Conservation (phyloP, 1,140 invertebrate species). For the Drosophila pseudoananassae region DNA sequence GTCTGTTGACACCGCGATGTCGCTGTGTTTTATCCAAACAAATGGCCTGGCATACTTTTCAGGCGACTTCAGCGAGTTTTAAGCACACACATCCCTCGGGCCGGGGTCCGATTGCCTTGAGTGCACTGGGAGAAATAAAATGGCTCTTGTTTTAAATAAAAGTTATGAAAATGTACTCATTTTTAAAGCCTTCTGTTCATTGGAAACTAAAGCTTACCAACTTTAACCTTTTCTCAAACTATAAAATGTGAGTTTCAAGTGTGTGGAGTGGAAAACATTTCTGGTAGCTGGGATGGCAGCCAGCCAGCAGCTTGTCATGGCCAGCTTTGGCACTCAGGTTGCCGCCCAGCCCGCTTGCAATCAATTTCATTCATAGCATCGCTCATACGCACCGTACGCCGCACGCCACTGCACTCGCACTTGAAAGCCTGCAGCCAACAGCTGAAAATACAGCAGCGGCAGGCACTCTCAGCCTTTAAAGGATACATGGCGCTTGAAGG, state of each 20-base stretch:
- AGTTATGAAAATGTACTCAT: too few relatives aligned
- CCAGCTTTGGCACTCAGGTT: slow-evolving; percentile 34
- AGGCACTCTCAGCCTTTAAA: background rate
- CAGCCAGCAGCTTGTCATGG: slow-evolving; percentile 41
- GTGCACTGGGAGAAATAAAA: background rate
- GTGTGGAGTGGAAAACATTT: slow-evolving; percentile 33
- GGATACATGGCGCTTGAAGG: background rate
- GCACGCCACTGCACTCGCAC: too few relatives aligned
- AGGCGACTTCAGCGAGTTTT: slow-evolving; percentile 24
- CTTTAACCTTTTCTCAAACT: too few relatives aligned
- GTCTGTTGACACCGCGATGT: slow-evolving; percentile 19
- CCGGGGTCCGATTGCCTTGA: slow-evolving; percentile 44
- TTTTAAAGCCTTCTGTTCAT: too few relatives aligned
- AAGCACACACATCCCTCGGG: slow-evolving; percentile 39
- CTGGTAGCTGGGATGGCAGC: slow-evolving; percentile 17
- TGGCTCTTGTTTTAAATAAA: too few relatives aligned
- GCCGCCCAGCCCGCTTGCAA: slow-evolving; percentile 28
- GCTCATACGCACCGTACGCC: slow-evolving; percentile 46
- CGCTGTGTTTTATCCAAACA: slow-evolving; percentile 29
- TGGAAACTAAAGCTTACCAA: too few relatives aligned
- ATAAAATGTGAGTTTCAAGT: too few relatives aligned
- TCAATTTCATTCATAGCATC: slow-evolving; percentile 69
- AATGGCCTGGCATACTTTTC: slow-evolving; percentile 57
- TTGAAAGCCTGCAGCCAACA: slow-evolving; percentile 17
- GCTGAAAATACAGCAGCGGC: slow-evolving; percentile 25